Base-by-base conservation (phyloP, 1,140 invertebrate species). In the Diprion similis region DNA sequence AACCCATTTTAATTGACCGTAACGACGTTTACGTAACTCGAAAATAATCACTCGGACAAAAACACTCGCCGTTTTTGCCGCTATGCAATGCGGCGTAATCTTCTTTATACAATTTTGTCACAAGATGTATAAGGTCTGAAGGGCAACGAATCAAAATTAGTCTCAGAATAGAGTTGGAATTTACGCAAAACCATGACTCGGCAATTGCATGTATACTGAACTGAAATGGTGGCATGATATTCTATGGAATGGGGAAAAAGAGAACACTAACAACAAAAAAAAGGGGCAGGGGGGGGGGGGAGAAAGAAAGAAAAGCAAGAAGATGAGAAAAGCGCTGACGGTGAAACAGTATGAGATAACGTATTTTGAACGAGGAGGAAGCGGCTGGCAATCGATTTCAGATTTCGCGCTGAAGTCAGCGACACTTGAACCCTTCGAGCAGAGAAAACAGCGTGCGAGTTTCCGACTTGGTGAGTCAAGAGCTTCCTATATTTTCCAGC, bases 381-480 rank as follows among this genome's bases (percentile, higher is more conserved):
- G 24, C 24, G 24, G 24, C 24, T 37, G 24, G 51, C 51, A 59
- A 59, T 59, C 51, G 51, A 59, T 59, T 59, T 59, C 51, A 17
- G 51, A 59, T 59, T 59, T 59, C 51, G 11, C 51, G 51, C 51
- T 59, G 51, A 17, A 59, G 51, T 59, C 51, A 59, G 51, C 51
- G 51, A 59, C 51, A 59, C 51, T 59, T 59, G 51, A 59, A 59
- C 51, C 51, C 51, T 59, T 59, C 51, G 51, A 59, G 11, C 24
- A 59, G 51, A 59, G 51, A 59, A 37, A 59, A 59, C 51, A 59
- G 51, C 51, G 51, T 59, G 51, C 51, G 51, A 59, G 51, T 59
- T 59, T 59, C 51, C 51, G 51, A 59, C 51, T 59, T 59, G 51
- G 51, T 17, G 51, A 59, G 51, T 59, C 51, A 59, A 59, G 51